Evolutionary conservation across 2,888 invertebrate species (phyloP).

Genomic region (Rhodophaea formosa): DNA sequence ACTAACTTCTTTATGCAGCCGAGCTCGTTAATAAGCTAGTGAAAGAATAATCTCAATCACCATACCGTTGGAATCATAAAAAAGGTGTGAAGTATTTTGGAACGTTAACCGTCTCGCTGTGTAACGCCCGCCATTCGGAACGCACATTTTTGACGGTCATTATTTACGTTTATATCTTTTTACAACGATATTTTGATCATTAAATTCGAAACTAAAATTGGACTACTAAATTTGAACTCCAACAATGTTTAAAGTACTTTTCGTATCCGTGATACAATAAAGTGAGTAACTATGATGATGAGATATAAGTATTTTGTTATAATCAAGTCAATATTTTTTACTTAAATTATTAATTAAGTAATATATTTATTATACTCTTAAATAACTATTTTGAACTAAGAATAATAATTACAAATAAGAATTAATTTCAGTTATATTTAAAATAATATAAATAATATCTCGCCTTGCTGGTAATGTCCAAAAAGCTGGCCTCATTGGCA

Average conservation of each 20-base stretch:
- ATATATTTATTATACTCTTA: too few species aligned
- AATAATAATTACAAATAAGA: too few species aligned
- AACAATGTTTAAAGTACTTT: not conserved
- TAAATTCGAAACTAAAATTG: conserved; percentile 11
- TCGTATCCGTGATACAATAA: not conserved
- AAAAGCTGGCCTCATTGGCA: too few species aligned
- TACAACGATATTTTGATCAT: conserved; percentile 10
- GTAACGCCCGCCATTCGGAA: conserved; percentile 6
- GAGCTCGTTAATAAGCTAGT: not conserved
- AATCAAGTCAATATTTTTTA: not conserved
- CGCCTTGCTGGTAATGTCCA: too few species aligned
- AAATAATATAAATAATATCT: too few species aligned
- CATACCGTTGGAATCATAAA: not conserved
- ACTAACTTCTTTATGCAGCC: too few species aligned
- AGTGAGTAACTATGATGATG: too few species aligned
- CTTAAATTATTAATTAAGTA: too few species aligned
- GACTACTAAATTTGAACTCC: conserved; percentile 1
- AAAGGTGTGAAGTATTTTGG: conserved; percentile 14
- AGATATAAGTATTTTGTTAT: too few species aligned
- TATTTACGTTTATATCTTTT: conserved; percentile 15
- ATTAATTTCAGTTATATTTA: too few species aligned
- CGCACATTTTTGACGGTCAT: conserved; percentile 12
- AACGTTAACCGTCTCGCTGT: conserved; percentile 12
- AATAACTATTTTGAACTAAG: too few species aligned
- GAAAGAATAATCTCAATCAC: not conserved